These are phyloP conservation scores for Bos indicus DNA, from an alignment of 2,113 vertebrate species.

Conservation along the genomic window DNA sequence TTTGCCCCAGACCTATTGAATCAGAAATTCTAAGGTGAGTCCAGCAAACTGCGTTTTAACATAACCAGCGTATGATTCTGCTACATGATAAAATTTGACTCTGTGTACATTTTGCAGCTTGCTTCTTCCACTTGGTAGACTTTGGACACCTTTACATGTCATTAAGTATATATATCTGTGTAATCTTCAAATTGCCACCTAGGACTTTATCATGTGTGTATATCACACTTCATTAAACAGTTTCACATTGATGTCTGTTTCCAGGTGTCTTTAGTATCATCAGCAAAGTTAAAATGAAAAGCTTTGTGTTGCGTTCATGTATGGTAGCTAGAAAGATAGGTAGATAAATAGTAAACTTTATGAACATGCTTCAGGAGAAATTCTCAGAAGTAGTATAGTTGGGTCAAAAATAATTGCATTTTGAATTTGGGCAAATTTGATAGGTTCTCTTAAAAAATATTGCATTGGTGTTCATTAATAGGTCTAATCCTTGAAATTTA, in stretches of 20 bases:
- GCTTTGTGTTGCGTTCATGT: neutral
- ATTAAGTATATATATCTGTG: neutral
- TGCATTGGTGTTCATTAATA: neutral
- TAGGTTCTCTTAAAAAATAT: neutral
- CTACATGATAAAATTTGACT: neutral
- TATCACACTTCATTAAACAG: neutral
- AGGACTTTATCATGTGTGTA: neutral
- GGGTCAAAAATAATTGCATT: neutral
- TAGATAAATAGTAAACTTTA: neutral
- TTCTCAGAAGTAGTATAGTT: neutral
- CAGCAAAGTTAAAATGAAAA: neutral
- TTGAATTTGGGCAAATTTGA: constrained; percentile 37
- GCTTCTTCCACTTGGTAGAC: neutral
- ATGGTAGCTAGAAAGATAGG: neutral
- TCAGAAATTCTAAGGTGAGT: neutral
- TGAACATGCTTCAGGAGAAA: neutral
- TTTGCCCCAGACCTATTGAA: neutral
- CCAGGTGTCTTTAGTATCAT: neutral
- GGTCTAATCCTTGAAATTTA: neutral
- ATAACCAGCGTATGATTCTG: neutral
- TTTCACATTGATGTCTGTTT: neutral
- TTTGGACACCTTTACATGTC: neutral
- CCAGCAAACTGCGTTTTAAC: neutral
- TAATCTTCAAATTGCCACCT: neutral
- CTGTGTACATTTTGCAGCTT: neutral